Evolutionary conservation across 2,888 invertebrate genomes (phyloP).

Genomic region (Thera obeliscata): DNA sequence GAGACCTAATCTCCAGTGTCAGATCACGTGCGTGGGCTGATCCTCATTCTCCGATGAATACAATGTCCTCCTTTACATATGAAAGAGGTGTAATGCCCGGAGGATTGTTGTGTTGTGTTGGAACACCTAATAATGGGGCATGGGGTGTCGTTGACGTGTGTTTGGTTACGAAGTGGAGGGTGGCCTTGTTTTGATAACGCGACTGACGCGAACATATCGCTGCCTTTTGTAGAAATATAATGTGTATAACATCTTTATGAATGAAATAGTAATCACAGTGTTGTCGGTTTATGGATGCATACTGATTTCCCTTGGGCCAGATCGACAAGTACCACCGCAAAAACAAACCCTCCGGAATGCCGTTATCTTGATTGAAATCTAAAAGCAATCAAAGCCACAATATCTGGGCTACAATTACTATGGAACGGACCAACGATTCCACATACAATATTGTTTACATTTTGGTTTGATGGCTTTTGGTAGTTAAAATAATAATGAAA

Average conservation of each 20-base stretch:
- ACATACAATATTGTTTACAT: not conserved
- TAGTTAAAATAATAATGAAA: not conserved
- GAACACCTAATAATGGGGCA: constrained; percentile 28
- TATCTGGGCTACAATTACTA: constrained; percentile 34
- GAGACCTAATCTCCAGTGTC: constrained; percentile 74
- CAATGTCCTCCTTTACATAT: constrained; percentile 65
- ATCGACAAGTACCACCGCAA: constrained; percentile 58
- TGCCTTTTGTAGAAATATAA: not conserved
- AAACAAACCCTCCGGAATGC: constrained; percentile 44
- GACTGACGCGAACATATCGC: not conserved
- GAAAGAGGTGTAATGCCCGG: constrained; percentile 47
- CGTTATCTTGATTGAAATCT: constrained; percentile 72
- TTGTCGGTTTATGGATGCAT: constrained; percentile 36
- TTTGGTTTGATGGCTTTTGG: not conserved
- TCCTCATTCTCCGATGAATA: constrained; percentile 57
- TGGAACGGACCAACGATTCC: not conserved
- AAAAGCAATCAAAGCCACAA: constrained; percentile 51
- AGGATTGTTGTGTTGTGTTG: constrained; percentile 40
- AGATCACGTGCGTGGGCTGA: constrained; percentile 72
- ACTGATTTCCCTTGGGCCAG: constrained; percentile 65
- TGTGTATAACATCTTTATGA: constrained; percentile 2
- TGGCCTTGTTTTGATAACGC: constrained; percentile 16
- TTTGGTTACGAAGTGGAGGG: constrained; percentile 22
- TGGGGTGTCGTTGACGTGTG: constrained; percentile 31
- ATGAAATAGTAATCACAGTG: constrained; percentile 30